A percentile compares a stretch with the other conserved stretches of the same genome.
phyloP scores from a whole-genome alignment of 2,797 vertebrate genomes.

The Pempheris klunzingeri region DNA sequence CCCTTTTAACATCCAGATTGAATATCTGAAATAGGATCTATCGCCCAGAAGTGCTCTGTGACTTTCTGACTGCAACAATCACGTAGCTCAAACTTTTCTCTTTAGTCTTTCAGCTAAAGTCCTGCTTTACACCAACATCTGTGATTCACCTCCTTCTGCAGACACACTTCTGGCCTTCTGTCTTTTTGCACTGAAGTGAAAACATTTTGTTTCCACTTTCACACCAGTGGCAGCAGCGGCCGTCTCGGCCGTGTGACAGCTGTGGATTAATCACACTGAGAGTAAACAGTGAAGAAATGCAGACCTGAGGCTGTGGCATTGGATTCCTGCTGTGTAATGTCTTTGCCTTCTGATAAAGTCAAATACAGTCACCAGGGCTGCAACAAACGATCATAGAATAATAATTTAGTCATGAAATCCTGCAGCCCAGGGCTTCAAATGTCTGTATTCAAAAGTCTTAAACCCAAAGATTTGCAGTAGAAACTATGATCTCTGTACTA shows the following conservation, averaged over 20 bases:
- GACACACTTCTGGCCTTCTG: slow-evolving; percentile 41
- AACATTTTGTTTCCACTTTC: slow-evolving; percentile 67
- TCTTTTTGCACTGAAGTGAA: slow-evolving; percentile 52
- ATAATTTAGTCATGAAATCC: background rate
- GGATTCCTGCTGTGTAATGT: background rate
- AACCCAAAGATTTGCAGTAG: background rate
- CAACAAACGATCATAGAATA: background rate
- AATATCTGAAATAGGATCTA: background rate
- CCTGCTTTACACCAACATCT: slow-evolving; percentile 3
- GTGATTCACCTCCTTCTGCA: slow-evolving; percentile 37
- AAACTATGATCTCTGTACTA: no score
- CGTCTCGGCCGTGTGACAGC: slow-evolving; percentile 46
- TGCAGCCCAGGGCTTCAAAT: background rate
- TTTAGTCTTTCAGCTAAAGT: slow-evolving; percentile 6
- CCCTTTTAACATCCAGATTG: background rate
- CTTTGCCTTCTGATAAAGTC: background rate
- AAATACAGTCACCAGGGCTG: background rate
- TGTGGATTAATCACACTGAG: slow-evolving; percentile 24
- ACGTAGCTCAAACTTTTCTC: background rate
- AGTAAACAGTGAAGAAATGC: slow-evolving; percentile 35
- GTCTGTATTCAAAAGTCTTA: background rate
- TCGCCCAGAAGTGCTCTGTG: background rate
- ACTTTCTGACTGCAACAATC: background rate
- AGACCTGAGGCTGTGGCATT: slow-evolving; percentile 21
- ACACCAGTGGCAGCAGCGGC: slow-evolving; percentile 22